Evolutionary conservation across 2,113 vertebrate genomes (phyloP).

Genomic region (Corydoras maculifer): DNA sequence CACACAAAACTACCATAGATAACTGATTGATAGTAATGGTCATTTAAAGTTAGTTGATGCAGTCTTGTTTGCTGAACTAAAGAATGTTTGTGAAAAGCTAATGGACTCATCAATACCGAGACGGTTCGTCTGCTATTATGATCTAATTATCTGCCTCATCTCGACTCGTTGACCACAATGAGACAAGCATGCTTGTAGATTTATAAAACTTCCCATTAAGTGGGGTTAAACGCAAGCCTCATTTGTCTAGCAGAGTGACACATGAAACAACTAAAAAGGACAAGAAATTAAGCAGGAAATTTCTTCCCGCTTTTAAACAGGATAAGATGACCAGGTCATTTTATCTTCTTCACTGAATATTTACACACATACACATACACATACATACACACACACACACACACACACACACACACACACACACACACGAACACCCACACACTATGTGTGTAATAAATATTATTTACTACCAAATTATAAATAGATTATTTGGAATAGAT

Average conservation of each 20-base stretch:
- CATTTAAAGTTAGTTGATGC: constrained; percentile 30
- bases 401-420: no score
- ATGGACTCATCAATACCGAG: constrained; percentile 66
- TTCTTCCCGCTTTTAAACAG: background rate
- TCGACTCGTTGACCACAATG: constrained; percentile 74
- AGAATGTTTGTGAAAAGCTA: constrained; percentile 47
- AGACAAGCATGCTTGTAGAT: constrained; percentile 62
- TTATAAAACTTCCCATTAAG: constrained; percentile 79
- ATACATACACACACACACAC: no score
- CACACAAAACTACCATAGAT: background rate
- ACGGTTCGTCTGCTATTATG: constrained; percentile 62
- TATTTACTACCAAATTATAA: no score
- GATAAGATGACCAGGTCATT: background rate
- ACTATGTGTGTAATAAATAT: no score
- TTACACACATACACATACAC: background rate
- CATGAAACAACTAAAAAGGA: constrained; percentile 40
- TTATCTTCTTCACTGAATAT: background rate
- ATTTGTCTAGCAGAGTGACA: constrained; percentile 63
- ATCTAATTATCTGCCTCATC: constrained; percentile 69
- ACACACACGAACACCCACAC: no score
- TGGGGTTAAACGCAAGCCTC: constrained; percentile 58
- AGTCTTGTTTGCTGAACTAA: constrained; percentile 31
- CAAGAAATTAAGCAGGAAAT: constrained; percentile 27
- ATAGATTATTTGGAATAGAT: no score
- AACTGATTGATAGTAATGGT: constrained; percentile 2